Evolutionary conservation across 2,113 vertebrate genomes (phyloP).

Genomic region (Pedionomus torquatus): DNA sequence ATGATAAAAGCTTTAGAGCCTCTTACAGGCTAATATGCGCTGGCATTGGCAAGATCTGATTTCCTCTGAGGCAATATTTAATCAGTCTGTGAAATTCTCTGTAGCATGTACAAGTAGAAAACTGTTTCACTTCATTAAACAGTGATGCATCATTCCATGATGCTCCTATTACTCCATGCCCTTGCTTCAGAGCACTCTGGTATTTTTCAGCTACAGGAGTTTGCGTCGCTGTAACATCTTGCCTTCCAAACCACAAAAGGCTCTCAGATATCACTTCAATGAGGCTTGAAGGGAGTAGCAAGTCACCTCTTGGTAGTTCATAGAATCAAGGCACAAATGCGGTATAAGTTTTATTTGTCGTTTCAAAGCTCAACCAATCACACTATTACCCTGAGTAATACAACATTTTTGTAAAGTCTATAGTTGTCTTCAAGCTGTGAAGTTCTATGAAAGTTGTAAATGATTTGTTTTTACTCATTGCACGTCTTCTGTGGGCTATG

Average conservation of each 20-base stretch:
- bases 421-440: background rate
- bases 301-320: background rate
- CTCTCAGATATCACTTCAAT: background rate
- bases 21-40: background rate
- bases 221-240: background rate
- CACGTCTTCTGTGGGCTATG: background rate
- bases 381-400: background rate
- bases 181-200: background rate
- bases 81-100: background rate
- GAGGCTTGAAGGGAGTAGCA: background rate
- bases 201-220: background rate
- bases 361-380: background rate
- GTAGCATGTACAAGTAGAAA: background rate
- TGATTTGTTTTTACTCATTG: background rate
- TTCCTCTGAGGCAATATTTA: background rate
- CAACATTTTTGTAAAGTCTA: background rate
- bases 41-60: background rate
- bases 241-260: background rate
- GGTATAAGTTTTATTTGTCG: background rate
- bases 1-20: background rate
- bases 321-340: background rate
- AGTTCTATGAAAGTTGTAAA: background rate
- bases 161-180: background rate
- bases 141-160: background rate
- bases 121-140: background rate